These are phyloP conservation scores for Stegophylla sp. DNA, from an alignment of 2,888 invertebrate genomes.

Conservation along the genomic window DNA sequence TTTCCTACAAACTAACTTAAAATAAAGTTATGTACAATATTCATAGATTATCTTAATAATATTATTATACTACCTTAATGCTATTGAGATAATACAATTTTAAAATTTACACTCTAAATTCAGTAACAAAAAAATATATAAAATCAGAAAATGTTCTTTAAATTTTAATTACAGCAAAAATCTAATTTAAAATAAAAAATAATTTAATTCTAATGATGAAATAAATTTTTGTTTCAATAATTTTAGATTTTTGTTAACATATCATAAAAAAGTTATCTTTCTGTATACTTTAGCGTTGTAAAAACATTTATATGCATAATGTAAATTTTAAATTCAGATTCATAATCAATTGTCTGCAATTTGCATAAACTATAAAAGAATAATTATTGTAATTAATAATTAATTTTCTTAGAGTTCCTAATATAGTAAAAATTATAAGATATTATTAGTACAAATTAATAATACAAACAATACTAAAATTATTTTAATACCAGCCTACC, in stretches of 20 bases:
- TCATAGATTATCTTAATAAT: constrained; percentile 42
- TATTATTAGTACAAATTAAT: constrained; percentile 33
- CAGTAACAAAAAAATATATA: constrained; percentile 58
- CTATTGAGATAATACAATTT: constrained; percentile 52
- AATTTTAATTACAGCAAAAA: constrained; percentile 15
- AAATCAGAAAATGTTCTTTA: constrained; percentile 35
- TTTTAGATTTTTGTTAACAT: constrained; percentile 47
- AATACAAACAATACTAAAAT: constrained; percentile 51
- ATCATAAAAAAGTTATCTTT: constrained; percentile 45
- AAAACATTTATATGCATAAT: constrained; percentile 24
- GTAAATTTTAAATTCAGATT: constrained; percentile 13
- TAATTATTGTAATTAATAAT: constrained; percentile 35
- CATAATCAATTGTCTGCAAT: constrained; percentile 25
- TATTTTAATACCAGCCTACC: constrained; percentile 45
- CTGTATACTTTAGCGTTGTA: constrained; percentile 20
- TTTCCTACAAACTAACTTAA: constrained; percentile 48
- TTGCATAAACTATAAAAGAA: constrained; percentile 29
- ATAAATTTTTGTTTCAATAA: constrained; percentile 40
- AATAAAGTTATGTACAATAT: constrained; percentile 46
- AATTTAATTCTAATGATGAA: constrained; percentile 38
- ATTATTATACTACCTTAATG: constrained; percentile 50
- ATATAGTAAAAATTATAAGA: constrained; percentile 42
- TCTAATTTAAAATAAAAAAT: constrained; percentile 46
- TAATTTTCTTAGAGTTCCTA: constrained; percentile 22
- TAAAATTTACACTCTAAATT: constrained; percentile 49